Evolutionary conservation across 2,797 vertebrate species (phyloP).

Genomic region (Enteromius anoplus): DNA sequence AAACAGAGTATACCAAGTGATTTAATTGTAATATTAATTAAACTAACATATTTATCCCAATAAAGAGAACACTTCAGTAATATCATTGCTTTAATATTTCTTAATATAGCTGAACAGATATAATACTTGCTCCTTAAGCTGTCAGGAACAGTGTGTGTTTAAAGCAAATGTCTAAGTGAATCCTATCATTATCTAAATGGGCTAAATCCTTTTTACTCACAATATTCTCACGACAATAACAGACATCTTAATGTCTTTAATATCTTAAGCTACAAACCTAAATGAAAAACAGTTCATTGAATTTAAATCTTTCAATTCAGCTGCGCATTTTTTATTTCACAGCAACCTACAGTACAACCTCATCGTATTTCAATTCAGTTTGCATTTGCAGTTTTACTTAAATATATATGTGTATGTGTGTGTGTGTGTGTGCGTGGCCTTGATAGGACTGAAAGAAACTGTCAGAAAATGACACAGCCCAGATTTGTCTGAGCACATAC

Average conservation of each 20-base stretch:
- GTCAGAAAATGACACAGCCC: neutral
- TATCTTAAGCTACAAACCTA: neutral
- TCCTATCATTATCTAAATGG: conserved; percentile 1
- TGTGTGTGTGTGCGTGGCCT: neutral
- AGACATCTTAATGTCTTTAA: conserved; percentile 10
- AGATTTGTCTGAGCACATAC: neutral
- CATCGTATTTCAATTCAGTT: neutral
- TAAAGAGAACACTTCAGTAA: neutral
- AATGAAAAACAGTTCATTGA: neutral
- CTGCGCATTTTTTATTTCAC: neutral
- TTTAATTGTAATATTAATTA: neutral
- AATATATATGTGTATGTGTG: neutral
- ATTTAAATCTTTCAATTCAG: neutral
- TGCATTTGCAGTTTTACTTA: neutral
- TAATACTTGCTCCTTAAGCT: neutral
- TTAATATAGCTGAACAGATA: neutral
- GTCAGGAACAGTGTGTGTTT: neutral
- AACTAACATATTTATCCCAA: too few relatives aligned
- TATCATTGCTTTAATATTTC: neutral
- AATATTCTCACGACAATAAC: neutral
- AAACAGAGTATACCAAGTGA: neutral
- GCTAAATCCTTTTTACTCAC: neutral
- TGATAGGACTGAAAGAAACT: neutral
- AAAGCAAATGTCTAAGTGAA: neutral
- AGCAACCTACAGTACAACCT: neutral